phyloP scores from a whole-genome alignment of 2,888 invertebrate genomes.

The Parapristionchus giblindavisi region DNA sequence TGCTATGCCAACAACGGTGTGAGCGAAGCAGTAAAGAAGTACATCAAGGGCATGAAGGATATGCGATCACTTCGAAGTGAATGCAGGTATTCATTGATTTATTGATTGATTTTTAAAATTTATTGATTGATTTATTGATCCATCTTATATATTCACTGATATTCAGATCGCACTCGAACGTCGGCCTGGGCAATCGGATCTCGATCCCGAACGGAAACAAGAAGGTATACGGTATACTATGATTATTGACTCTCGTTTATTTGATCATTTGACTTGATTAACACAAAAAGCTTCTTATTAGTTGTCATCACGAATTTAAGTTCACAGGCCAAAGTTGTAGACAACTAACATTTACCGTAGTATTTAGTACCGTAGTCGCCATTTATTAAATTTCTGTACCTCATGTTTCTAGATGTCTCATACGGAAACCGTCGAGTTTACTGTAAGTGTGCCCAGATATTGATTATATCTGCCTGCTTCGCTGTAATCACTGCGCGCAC shows the following conservation, averaged over 20 bases:
- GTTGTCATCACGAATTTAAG: no score
- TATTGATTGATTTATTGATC: neutral
- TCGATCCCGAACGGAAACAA: conserved; percentile 33
- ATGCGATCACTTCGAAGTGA: conserved; percentile 18
- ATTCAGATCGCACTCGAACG: conserved; percentile 8
- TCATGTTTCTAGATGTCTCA: no score
- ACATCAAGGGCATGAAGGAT: conserved; percentile 18
- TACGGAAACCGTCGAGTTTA: conserved; percentile 23
- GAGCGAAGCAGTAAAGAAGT: conserved; percentile 40
- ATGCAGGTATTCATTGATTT: conserved; percentile 3
- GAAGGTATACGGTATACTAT: conserved; percentile 35
- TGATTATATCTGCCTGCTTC: no score
- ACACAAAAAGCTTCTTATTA: no score
- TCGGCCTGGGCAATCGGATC: conserved; percentile 15
- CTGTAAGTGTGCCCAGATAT: conserved; percentile 17
- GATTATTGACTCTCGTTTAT: no score
- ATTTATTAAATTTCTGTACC: no score
- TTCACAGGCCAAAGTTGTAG: no score
- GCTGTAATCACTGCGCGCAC: conserved; percentile 1
- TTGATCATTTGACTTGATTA: no score
- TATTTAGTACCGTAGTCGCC: no score
- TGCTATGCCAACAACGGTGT: conserved; percentile 63
- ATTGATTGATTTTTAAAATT: neutral
- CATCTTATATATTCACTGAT: neutral
- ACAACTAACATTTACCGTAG: no score